Evolutionary conservation across 2,888 invertebrate species (phyloP), one percentile per base, ranked within the genome.

Genomic region (Lathronympha strigana): DNA sequence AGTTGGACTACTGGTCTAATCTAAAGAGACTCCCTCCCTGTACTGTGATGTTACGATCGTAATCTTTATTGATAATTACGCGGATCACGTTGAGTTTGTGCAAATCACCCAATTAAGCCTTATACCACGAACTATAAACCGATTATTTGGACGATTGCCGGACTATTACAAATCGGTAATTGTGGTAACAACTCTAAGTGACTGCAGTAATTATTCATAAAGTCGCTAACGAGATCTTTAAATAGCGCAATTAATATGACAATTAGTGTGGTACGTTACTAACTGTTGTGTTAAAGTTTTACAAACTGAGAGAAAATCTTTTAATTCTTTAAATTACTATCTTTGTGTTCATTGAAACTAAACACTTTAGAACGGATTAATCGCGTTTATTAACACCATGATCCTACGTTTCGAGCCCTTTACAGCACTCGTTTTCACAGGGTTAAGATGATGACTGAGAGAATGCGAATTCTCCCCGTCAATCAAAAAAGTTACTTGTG

Each of bases 21-120:
- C n/a, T n/a, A n/a, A n/a, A n/a, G n/a, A n/a, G n/a, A n/a, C n/a
- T n/a, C n/a, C n/a, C n/a, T n/a, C n/a, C n/a, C n/a, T n/a, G n/a
- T n/a, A n/a, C n/a, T 47, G 31, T 11, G 38, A 50, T 11, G 40
- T 47, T 54, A 49, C 8, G 55, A 57, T 57, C 36, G 49, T 31
- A 40, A 57, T 57, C 38, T 55, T 61, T 36, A 61, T 55, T 36
- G 55, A 54, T 53, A 54, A 62, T 55, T 55, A 63, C 63, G 55
- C 19, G 38, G 49, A 21, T 38, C 47, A 25, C 15, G 28, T 40
- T 49, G 25, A 31, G 19, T 55, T 63, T 54, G 38, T 40, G 49
- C 55, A 63, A 63, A 63, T 63, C 55, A 54, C 54, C 49, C 49
- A 49, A 55, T 63, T 38, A 49, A 13, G 31, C 15, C 23, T 50